These are phyloP conservation scores for Siniperca scherzeri DNA, from an alignment of 2,797 vertebrate genomes.

Conservation along the genomic window DNA sequence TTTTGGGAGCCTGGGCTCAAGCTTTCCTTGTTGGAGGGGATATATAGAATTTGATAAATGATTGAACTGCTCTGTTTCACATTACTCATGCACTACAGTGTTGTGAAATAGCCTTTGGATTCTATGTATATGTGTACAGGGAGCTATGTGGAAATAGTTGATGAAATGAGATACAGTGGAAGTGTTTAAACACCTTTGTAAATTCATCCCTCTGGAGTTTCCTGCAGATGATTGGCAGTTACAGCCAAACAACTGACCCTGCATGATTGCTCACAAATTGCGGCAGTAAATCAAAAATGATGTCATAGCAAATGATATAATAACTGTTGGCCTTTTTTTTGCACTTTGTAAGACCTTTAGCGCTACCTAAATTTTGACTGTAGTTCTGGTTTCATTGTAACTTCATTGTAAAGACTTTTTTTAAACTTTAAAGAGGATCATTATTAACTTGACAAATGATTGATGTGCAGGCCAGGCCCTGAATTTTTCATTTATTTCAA, in stretches of 20 bases:
- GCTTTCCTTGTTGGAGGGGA: conserved; percentile 47
- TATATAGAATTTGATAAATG: conserved; percentile 66
- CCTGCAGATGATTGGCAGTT: conserved; percentile 56
- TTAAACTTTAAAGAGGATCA: neutral
- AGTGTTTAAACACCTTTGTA: conserved; percentile 58
- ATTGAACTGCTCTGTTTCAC: conserved; percentile 58
- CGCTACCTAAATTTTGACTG: neutral
- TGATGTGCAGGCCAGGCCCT: neutral
- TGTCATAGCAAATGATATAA: conserved; percentile 45
- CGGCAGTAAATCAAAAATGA: conserved; percentile 56
- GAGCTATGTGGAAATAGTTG: conserved; percentile 68
- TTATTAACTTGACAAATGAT: neutral
- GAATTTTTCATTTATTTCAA: neutral
- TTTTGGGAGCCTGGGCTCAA: conserved; percentile 42
- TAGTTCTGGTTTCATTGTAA: conserved; percentile 2
- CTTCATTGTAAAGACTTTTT: conserved; percentile 6
- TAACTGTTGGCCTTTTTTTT: conserved; percentile 30
- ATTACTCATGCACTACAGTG: conserved; percentile 43
- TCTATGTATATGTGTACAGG: conserved; percentile 57
- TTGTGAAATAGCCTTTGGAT: conserved; percentile 73
- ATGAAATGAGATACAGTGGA: conserved; percentile 66
- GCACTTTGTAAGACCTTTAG: conserved; percentile 21
- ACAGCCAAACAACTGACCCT: conserved; percentile 51
- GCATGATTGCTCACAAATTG: conserved; percentile 58
- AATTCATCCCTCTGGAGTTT: conserved; percentile 46